Evolutionary conservation across 2,797 vertebrate species (phyloP).

Genomic region (Acestrorhynchus altus): DNA sequence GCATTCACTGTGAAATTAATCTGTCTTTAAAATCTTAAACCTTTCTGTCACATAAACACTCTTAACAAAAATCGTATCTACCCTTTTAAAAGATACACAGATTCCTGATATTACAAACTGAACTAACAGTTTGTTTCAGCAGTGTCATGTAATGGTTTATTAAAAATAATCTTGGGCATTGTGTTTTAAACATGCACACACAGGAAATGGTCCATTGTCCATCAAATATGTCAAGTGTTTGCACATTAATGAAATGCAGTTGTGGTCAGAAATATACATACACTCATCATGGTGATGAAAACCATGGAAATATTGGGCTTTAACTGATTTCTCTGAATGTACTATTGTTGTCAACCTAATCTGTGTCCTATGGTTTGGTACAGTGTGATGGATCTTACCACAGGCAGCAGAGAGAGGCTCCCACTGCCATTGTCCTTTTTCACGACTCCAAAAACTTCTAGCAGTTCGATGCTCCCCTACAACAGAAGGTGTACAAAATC

Average conservation of each 20-base stretch:
- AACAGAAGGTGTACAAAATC: constrained; percentile 37
- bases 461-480: constrained; percentile 78
- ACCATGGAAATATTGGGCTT: too few relatives aligned
- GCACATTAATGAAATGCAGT: too few relatives aligned
- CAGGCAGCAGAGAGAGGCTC: constrained; percentile 62
- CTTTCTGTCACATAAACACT: not conserved
- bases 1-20: not conserved
- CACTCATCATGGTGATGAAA: too few relatives aligned
- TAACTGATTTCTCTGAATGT: too few relatives aligned
- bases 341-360: too few relatives aligned
- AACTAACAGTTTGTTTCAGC: too few relatives aligned
- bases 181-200: too few relatives aligned
- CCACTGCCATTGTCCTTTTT: constrained; percentile 73
- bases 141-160: too few relatives aligned
- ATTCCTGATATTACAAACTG: not conserved
- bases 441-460: constrained; percentile 76
- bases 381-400: constrained; percentile 63
- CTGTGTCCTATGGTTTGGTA: not conserved
- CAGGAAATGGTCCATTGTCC: too few relatives aligned
- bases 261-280: too few relatives aligned
- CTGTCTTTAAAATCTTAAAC: not conserved
- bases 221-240: too few relatives aligned
- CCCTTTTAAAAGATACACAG: not conserved
- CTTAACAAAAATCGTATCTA: not conserved
- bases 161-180: too few relatives aligned